These are phyloP conservation scores for Ctena decussata DNA, from an alignment of 2,888 invertebrate species.

Conservation along the genomic window DNA sequence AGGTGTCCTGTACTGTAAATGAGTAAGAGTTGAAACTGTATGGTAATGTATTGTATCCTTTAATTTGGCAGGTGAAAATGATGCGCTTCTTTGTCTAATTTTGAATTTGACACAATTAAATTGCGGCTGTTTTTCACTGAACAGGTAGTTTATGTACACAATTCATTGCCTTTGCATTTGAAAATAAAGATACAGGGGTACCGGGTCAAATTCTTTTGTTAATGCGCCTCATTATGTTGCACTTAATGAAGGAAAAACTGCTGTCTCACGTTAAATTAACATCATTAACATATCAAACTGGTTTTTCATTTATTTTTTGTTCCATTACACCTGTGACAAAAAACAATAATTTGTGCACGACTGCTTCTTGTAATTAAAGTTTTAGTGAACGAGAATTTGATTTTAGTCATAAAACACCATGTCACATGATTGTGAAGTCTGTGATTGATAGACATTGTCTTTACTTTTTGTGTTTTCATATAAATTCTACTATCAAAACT, in stretches of 20 bases:
- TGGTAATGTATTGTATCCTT: too few species aligned
- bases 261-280: slow-evolving; percentile 56
- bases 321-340: slow-evolving; percentile 26
- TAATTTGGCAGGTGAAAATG: slow-evolving; percentile 12
- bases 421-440: too few species aligned
- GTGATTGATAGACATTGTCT: too few species aligned
- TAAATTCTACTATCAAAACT: too few species aligned
- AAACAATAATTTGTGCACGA: neutral
- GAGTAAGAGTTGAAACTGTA: too few species aligned
- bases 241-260: slow-evolving; percentile 60
- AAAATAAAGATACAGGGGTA: neutral
- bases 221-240: slow-evolving; percentile 47
- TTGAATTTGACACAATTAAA: slow-evolving; percentile 5
- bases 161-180: neutral
- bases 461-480: too few species aligned
- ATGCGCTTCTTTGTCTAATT: slow-evolving; percentile 1
- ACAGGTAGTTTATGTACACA: slow-evolving; percentile 11
- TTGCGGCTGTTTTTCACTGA: neutral
- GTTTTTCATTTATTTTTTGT: slow-evolving; percentile 6
- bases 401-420: too few species aligned
- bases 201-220: slow-evolving; percentile 52
- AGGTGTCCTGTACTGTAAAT: too few species aligned
- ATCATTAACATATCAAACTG: slow-evolving; percentile 53
- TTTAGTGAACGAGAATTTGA: too few species aligned
- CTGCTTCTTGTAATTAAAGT: too few species aligned